Base-by-base conservation (phyloP, 1,140 invertebrate species). In the Temnothorax longispinosus region DNA sequence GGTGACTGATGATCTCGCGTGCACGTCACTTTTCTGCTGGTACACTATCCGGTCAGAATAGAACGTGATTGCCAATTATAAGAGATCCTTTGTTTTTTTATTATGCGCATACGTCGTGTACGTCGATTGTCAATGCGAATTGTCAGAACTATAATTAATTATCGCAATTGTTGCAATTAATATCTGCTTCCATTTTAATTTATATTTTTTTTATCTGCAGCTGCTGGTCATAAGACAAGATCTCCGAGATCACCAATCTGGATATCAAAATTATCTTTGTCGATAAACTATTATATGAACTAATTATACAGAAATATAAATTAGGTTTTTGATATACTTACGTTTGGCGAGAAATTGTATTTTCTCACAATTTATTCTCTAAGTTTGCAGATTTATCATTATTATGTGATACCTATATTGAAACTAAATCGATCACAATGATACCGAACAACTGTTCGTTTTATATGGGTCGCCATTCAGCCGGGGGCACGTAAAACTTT, bases 1-100 rank as follows among this genome's bases (percentile, higher is more conserved):
- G 82, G 89, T 92, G 92, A 93, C 91, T 88, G 91, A 92, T 93
- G 92, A 91, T 93, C 85, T 85, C 74, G 87, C 87, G 56, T 54
- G 67, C 85, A 75, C 78, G 65, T 87, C 82, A 85, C 69, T 82
- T 64, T 78, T 81, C 88, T 84, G 80, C 58, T 44, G 85, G 81
- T 88, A 88, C 71, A 87, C 90, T 84, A 87, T 84, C 58, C 65
- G 69, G 21, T 62, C 60, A 50, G 77, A 90, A 88, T 84, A 87
- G 72, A 86, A 52, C 52, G 71, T n/a, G 72, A 65, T 75, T 90
- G 76, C 77, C 60, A 91, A 89, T 90, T 87, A 87, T 74, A 21
- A 21, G 35, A 3, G 60, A 54, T 54, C 35, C 52, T 72, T 78
- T 47, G 38, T 82, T 77, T 75, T 32, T 80, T 84, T 0, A 41